phyloP scores from a whole-genome alignment of 2,113 vertebrate species.

The Cyprinodon variegatus region DNA sequence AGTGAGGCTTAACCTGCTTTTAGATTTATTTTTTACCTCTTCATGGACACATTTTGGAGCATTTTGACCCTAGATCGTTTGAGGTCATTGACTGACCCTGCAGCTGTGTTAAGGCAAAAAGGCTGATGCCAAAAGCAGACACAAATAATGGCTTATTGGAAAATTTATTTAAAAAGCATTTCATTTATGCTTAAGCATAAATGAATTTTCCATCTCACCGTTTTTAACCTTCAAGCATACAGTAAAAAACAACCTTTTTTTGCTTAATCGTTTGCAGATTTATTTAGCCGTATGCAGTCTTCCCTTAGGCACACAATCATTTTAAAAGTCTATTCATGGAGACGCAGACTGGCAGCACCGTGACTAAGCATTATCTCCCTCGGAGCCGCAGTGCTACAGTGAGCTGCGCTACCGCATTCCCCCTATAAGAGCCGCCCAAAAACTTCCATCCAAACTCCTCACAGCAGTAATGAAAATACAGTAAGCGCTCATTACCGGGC shows the following conservation, averaged over 20 bases:
- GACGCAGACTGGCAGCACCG: conserved; percentile 19
- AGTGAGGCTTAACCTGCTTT: too few species aligned
- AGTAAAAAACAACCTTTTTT: not conserved
- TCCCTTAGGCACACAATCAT: conserved; percentile 5
- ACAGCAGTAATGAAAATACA: conserved; percentile 24
- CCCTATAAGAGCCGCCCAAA: conserved; percentile 51
- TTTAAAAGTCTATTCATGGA: not conserved
- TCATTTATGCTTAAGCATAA: not conserved
- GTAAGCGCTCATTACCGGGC: conserved; percentile 83
- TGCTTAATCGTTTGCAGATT: not conserved
- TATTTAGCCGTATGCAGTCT: not conserved
- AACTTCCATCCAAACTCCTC: conserved; percentile 79
- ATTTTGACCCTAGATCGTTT: conserved; percentile 14
- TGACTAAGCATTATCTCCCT: conserved; percentile 70
- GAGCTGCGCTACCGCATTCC: conserved; percentile 71
- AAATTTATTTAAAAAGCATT: not conserved
- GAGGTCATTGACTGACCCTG: conserved; percentile 13
- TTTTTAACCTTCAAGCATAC: not conserved
- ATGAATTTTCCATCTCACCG: not conserved
- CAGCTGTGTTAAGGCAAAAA: not conserved
- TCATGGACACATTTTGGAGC: not conserved
- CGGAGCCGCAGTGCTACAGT: conserved; percentile 58
- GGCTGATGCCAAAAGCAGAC: not conserved
- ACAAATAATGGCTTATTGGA: not conserved
- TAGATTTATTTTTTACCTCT: not conserved